These are phyloP conservation scores for Zaprionus obscuricornis DNA, from an alignment of 2,888 invertebrate species.

Conservation along the genomic window DNA sequence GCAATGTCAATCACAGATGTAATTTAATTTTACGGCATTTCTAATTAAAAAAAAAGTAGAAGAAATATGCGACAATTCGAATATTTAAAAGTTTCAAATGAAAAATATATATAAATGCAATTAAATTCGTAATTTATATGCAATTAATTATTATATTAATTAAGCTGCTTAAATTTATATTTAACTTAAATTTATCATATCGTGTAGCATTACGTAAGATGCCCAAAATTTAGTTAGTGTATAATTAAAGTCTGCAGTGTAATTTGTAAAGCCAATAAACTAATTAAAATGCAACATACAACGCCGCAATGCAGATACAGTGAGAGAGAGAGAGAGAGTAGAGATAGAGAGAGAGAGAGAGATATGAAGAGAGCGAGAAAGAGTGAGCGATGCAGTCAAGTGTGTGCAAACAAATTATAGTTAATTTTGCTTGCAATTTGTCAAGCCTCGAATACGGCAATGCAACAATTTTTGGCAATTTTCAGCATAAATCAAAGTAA, in stretches of 20 bases:
- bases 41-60: neutral
- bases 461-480: too few species aligned
- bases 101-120: too few species aligned
- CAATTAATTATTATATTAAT: too few species aligned
- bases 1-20: constrained; percentile 46
- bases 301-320: constrained; percentile 35
- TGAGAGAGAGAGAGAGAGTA: constrained; percentile 3
- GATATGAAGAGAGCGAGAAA: too few species aligned
- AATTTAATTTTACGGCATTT: constrained; percentile 37
- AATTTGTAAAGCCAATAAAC: constrained; percentile 42
- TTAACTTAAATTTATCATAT: neutral
- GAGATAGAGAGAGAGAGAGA: constrained; percentile 1
- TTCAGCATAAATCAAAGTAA: constrained; percentile 16
- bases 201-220: too few species aligned
- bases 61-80: neutral
- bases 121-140: too few species aligned
- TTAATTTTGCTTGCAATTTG: constrained; percentile 27
- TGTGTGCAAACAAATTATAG: constrained; percentile 32
- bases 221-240: too few species aligned
- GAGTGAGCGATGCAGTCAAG: constrained; percentile 17
- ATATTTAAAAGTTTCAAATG: neutral
- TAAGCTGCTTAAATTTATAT: neutral
- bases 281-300: constrained; percentile 40
- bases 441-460: too few species aligned
- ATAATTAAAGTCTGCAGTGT: too few species aligned